Evolutionary conservation across 2,797 vertebrate species (phyloP).

Genomic region (Gorsachius magnificus): DNA sequence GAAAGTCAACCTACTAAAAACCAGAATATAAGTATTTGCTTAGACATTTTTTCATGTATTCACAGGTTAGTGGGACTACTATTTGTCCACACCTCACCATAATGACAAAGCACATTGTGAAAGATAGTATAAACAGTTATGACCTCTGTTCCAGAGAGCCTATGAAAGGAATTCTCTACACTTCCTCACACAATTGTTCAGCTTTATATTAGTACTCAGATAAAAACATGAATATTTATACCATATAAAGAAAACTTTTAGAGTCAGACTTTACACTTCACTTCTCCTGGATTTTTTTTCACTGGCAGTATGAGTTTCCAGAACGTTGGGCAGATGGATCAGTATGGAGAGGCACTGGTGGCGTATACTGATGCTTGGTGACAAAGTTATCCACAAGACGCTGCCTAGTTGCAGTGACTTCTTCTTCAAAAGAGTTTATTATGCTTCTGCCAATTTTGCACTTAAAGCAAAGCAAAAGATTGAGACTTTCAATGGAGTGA

Average conservation of each 20-base stretch:
- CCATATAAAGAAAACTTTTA: not conserved
- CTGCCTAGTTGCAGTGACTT: conserved; percentile 44
- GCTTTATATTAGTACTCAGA: not conserved
- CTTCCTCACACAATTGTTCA: not conserved
- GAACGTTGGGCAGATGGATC: not conserved
- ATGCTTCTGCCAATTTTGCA: conserved; percentile 16
- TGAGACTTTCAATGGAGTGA: not conserved
- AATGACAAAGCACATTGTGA: not conserved
- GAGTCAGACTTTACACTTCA: not conserved
- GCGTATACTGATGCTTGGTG: conserved; percentile 38
- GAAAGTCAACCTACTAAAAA: not conserved
- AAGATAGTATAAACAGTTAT: not conserved
- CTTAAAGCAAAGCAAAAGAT: conserved; percentile 42
- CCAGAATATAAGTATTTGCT: not conserved
- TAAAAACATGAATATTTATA: not conserved
- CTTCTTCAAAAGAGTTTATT: conserved; percentile 43
- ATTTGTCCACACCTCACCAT: not conserved
- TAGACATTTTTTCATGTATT: not conserved
- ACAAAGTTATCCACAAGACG: conserved; percentile 53
- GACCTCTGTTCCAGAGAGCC: not conserved
- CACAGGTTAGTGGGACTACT: not conserved
- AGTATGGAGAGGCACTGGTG: not conserved
- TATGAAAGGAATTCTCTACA: not conserved
- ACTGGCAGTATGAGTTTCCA: not conserved
- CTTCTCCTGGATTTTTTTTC: not conserved